These are phyloP conservation scores for Halcyon leucocephala DNA, from an alignment of 2,797 vertebrate genomes.

Conservation along the genomic window DNA sequence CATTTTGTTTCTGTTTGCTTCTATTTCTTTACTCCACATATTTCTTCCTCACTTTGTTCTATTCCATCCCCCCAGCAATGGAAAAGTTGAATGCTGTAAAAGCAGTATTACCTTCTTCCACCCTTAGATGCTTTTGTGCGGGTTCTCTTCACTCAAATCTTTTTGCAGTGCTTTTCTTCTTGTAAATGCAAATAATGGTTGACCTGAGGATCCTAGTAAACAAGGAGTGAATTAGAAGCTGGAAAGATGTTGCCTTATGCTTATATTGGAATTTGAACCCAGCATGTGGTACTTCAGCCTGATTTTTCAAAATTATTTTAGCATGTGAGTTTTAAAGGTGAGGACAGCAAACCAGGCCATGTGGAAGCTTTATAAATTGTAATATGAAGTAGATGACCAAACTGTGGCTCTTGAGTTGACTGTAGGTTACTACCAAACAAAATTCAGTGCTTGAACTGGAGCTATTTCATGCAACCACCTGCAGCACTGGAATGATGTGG, in stretches of 20 bases:
- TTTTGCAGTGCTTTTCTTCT: neutral
- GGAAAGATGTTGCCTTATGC: neutral
- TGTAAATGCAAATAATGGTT: neutral
- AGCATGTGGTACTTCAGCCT: neutral
- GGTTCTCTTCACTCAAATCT: neutral
- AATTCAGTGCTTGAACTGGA: neutral
- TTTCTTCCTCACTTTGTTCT: neutral
- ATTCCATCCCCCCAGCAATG: neutral
- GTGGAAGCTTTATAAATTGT: neutral
- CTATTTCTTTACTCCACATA: neutral
- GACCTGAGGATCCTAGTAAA: neutral
- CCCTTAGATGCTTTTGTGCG: neutral
- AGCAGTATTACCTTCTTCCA: neutral
- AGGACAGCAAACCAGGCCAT: neutral
- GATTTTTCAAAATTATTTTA: neutral
- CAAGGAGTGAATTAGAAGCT: neutral
- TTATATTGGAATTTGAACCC: neutral
- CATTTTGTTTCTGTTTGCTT: slow-evolving; percentile 1
- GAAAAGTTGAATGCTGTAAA: neutral
- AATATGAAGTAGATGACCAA: neutral
- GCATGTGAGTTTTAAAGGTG: neutral
- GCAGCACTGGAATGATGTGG: neutral
- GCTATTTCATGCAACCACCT: neutral
- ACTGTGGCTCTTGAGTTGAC: neutral
- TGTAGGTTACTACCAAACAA: neutral